Evolutionary conservation across 2,888 invertebrate genomes (phyloP).

Genomic region (Homarus gammarus): DNA sequence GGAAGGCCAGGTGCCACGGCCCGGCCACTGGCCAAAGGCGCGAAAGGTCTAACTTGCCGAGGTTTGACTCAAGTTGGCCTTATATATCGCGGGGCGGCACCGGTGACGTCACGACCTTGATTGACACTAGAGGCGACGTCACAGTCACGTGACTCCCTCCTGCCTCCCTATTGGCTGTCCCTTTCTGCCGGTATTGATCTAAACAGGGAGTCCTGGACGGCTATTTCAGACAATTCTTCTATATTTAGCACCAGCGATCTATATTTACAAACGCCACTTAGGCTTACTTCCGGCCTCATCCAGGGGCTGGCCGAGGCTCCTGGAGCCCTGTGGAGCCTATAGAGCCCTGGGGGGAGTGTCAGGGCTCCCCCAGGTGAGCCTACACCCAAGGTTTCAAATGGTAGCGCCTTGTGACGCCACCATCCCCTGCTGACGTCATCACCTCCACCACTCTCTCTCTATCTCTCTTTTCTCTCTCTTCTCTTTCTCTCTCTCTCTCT

Average conservation of each 20-base stretch:
- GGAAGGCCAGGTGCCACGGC: background rate
- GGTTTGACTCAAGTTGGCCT: conserved; percentile 34
- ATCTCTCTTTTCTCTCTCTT: background rate
- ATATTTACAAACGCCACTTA: conserved; percentile 52
- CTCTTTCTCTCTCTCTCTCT: background rate
- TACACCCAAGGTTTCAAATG: background rate
- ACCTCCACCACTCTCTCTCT: background rate
- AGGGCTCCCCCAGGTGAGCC: background rate
- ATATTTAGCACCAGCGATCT: conserved; percentile 55
- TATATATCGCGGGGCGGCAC: conserved; percentile 49
- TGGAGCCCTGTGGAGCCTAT: background rate
- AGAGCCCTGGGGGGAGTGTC: background rate
- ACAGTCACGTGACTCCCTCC: conserved; percentile 39
- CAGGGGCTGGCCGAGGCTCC: background rate
- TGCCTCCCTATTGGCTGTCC: conserved; percentile 28
- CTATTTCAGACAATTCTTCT: conserved; percentile 68
- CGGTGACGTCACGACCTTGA: conserved; percentile 55
- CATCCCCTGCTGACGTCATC: conserved; percentile 19
- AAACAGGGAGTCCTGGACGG: conserved; percentile 33
- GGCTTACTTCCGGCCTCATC: background rate
- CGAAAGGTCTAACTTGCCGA: conserved; percentile 45
- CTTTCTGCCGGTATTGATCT: conserved; percentile 46
- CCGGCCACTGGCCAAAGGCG: conserved; percentile 23
- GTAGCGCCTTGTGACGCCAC: conserved; percentile 23
- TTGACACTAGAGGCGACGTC: conserved; percentile 59